Percentiles rank a stretch among this genome's conserved stretches.
These are phyloP conservation scores for Aphidoletes aphidimyza DNA, from an alignment of 2,888 invertebrate genomes.

Conservation along the genomic window DNA sequence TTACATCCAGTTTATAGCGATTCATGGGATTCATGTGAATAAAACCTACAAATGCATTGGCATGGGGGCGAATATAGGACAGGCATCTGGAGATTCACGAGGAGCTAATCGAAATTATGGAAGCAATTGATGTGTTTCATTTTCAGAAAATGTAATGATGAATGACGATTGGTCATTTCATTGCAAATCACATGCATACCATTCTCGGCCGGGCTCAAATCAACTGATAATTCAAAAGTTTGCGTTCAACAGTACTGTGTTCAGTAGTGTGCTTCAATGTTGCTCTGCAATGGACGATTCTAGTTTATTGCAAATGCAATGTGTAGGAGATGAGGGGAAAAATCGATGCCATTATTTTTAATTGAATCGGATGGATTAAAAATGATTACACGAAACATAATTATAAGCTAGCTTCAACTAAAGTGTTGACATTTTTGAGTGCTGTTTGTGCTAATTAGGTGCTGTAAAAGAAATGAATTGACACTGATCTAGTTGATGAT, in stretches of 20 bases:
- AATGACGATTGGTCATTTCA: neutral
- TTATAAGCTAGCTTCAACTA: neutral
- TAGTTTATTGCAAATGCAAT: neutral
- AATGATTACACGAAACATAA: slow-evolving; percentile 21
- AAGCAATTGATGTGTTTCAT: neutral
- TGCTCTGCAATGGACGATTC: neutral
- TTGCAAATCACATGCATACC: neutral
- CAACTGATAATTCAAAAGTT: neutral
- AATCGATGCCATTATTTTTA: slow-evolving; percentile 7
- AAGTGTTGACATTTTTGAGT: neutral
- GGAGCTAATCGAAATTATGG: neutral
- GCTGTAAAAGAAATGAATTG: slow-evolving; percentile 3
- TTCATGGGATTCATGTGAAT: no score
- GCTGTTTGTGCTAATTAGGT: neutral
- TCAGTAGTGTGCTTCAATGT: neutral
- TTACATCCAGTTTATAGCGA: no score
- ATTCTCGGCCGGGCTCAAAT: neutral
- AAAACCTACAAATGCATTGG: no score
- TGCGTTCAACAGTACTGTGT: neutral
- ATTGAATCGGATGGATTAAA: slow-evolving; percentile 31
- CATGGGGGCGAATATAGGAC: neutral
- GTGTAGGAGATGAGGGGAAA: neutral
- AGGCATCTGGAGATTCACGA: neutral
- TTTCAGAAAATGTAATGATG: neutral
- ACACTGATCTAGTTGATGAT: slow-evolving; percentile 18